Base-by-base conservation (phyloP, 30 jellyfish, hydroid and myxozoan genomes). In the Chrysaora quinquecirrha region DNA sequence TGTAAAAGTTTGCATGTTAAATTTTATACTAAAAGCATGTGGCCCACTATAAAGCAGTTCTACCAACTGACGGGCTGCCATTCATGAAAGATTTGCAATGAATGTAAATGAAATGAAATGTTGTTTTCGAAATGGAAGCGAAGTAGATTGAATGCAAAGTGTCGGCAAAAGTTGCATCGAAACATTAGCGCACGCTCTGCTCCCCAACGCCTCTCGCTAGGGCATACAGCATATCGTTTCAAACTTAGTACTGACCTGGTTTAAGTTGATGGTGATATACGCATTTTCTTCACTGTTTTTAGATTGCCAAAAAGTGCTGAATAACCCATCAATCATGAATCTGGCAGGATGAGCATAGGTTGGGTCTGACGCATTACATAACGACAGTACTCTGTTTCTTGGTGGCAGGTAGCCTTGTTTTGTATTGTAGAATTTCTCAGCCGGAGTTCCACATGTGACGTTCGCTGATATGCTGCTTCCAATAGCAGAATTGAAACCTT, bases 361-460 rank as follows among this genome's bases (percentile, higher is more conserved):
- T 18, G 93, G 76, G 48, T 78, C 89, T 0, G 84, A 29, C 12
- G 96, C 90, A 71, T 88, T 88, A 70, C 96, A 88, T 0, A 71
- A n/a, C 14, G 84, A 88, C 63, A 78, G 35, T 9, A 78, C 74
- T 28, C 96, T 71, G 33, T 79, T 89, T 64, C 90, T 81, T 22
- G 96, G 96, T 25, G 25, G 32, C 60, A 94, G 88, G 74, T 87
- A 75, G 1, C 99, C 99, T 61, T 94, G 97, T 64, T 78, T 94
- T 32, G 96, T 87, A 84, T 94, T 94, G 90, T 73, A 94, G 85
- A 73, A 94, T 68, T 94, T 95, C 83, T 88, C 99, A 38, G 95
- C 64, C n/a, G 99, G 99, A 1, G 97, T 25, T 6, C 99, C 99
- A 65, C 99, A 94, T 0, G 99, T 94, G 31, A 76, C 74, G 46